phyloP scores from a whole-genome alignment of 35 echinoderm and acorn worm genomes.

The Ophioderma brevispina region DNA sequence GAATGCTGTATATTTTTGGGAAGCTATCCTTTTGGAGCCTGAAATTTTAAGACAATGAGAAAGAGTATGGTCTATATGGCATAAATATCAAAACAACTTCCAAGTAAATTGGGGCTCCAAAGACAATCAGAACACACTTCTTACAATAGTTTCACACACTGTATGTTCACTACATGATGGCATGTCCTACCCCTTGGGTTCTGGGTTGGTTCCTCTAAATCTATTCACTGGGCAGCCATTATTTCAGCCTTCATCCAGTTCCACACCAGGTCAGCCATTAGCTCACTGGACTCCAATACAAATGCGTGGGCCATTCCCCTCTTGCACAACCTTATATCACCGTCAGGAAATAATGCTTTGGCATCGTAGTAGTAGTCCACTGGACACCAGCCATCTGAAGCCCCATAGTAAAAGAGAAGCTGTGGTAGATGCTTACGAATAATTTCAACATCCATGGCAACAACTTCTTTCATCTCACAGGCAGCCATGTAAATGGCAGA shows the following conservation, averaged over 20 bases:
- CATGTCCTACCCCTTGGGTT: too few species aligned
- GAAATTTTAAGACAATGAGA: too few species aligned
- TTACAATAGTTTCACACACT: too few species aligned
- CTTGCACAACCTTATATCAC: slow-evolving; percentile 68
- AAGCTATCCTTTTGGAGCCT: too few species aligned
- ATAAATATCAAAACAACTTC: too few species aligned
- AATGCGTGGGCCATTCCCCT: slow-evolving; percentile 64
- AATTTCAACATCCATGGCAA: slow-evolving; percentile 33
- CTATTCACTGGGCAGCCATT: background rate
- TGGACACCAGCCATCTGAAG: slow-evolving; percentile 69
- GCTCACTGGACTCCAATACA: slow-evolving; percentile 58
- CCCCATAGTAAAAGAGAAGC: slow-evolving; percentile 68
- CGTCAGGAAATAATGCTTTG: slow-evolving; percentile 53
- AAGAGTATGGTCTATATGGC: too few species aligned
- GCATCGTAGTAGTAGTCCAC: slow-evolving; percentile 48
- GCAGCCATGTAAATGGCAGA: slow-evolving; percentile 64
- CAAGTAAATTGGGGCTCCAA: too few species aligned
- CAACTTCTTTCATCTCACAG: slow-evolving; percentile 65
- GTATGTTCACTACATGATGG: too few species aligned
- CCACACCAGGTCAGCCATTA: slow-evolving; percentile 78
- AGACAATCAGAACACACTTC: too few species aligned
- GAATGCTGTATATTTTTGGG: too few species aligned
- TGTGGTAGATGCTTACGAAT: slow-evolving; percentile 44
- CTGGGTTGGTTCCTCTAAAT: too few species aligned
- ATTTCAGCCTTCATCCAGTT: slow-evolving; percentile 43